Evolutionary conservation across 2,888 invertebrate species (phyloP).

Genomic region (Agrilus biguttatus): DNA sequence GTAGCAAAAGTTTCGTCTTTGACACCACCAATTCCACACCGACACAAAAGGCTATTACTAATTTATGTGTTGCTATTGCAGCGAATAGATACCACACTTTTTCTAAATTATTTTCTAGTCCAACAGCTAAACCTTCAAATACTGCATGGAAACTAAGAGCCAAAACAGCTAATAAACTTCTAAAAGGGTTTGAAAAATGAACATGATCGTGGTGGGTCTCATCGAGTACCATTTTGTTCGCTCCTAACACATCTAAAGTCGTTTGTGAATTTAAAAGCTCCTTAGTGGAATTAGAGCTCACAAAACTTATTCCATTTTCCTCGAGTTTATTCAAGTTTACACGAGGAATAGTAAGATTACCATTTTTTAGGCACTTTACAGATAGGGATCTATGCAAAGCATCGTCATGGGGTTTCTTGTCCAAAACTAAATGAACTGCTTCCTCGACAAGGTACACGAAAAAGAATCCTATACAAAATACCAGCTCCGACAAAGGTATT

Average conservation of each 20-base stretch:
- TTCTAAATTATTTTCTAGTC: conserved; percentile 41
- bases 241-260: conserved; percentile 16
- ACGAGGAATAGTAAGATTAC: conserved; percentile 24
- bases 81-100: conserved; percentile 46
- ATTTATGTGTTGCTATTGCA: conserved; percentile 52
- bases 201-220: conserved; percentile 12
- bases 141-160: conserved; percentile 55
- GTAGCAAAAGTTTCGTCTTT: conserved; percentile 32
- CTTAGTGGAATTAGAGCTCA: conserved; percentile 24
- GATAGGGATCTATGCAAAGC: conserved; percentile 40
- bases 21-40: conserved; percentile 47
- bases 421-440: conserved; percentile 39
- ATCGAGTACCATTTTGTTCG: conserved; percentile 7
- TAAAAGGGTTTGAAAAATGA: conserved; percentile 28
- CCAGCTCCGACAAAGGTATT: conserved; percentile 39
- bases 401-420: conserved; percentile 31
- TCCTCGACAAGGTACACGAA: conserved; percentile 50
- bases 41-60: conserved; percentile 52
- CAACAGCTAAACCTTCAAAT: conserved; percentile 54
- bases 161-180: conserved; percentile 45
- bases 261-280: conserved; percentile 23
- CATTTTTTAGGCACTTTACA: conserved; percentile 32
- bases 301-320: conserved; percentile 23
- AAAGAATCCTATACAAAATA: conserved; percentile 49
- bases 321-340: conserved; percentile 25